Percentiles rank a stretch among this genome's conserved stretches.
phyloP scores from a whole-genome alignment of 2,797 vertebrate genomes.

The Enteromius thamalakanensis region DNA sequence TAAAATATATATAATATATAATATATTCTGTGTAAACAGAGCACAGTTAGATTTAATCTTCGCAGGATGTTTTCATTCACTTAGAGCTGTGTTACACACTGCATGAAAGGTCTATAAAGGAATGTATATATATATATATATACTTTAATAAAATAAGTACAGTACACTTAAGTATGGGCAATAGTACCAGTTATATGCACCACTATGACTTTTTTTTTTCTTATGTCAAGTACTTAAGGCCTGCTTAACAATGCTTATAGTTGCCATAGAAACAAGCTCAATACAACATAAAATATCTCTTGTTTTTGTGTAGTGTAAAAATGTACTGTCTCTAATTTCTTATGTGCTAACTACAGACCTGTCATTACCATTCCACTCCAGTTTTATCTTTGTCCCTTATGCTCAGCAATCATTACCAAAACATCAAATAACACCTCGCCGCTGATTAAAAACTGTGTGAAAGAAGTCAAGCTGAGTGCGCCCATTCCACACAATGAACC shows the following conservation, averaged over 20 bases:
- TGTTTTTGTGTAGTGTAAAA: slow-evolving; percentile 5
- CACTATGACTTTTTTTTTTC: neutral
- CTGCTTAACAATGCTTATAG: slow-evolving; percentile 49
- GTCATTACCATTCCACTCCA: neutral
- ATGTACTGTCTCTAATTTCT: neutral
- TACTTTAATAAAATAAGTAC: neutral
- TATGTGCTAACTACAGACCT: slow-evolving; percentile 12
- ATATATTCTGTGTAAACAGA: no score
- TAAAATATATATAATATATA: no score
- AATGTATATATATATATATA: no score
- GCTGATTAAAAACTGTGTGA: slow-evolving; percentile 6
- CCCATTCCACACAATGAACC: neutral
- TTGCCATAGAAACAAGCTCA: slow-evolving; percentile 62
- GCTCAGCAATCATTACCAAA: neutral
- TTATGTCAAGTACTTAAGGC: slow-evolving; percentile 35
- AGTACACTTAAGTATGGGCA: neutral
- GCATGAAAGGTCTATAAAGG: no score
- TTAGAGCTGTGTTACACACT: no score
- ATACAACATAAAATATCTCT: neutral
- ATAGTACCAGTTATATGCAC: neutral
- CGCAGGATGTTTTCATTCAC: no score
- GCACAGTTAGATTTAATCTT: no score
- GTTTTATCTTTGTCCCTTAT: neutral
- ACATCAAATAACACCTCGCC: slow-evolving; percentile 5
- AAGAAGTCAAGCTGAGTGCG: slow-evolving; percentile 12